These are phyloP conservation scores for Sinella curviseta DNA, from an alignment of 1,140 invertebrate genomes.

Conservation along the genomic window DNA sequence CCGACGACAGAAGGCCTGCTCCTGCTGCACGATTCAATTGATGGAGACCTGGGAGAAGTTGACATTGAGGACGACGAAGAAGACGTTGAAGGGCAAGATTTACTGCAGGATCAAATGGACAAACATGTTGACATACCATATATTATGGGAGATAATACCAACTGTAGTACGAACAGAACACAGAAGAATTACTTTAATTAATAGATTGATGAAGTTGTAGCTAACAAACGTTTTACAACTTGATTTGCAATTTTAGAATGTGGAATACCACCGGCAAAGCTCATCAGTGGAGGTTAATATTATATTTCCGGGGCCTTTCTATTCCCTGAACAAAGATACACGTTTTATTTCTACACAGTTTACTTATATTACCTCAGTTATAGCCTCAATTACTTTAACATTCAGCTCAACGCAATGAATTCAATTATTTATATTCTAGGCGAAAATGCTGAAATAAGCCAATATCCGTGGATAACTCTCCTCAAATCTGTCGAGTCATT, in stretches of 20 bases:
- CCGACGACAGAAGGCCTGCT: no score
- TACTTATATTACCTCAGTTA: no score
- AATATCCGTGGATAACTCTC: conserved; percentile 38
- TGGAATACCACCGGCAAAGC: background rate
- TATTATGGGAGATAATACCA: background rate
- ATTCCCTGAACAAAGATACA: no score
- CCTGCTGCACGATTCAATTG: background rate
- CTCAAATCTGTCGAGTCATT: background rate
- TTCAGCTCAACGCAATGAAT: no score
- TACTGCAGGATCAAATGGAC: background rate
- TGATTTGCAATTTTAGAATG: background rate
- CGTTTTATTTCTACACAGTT: no score
- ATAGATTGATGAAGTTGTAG: no score
- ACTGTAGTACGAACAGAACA: background rate
- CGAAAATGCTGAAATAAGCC: conserved; percentile 16
- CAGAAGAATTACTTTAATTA: no score
- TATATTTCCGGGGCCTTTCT: no score
- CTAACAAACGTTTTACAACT: background rate
- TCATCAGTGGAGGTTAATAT: background rate
- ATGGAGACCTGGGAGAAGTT: background rate
- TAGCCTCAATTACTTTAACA: no score
- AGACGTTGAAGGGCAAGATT: background rate
- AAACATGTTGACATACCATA: background rate
- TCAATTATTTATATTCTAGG: no score
- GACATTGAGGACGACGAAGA: background rate